Conservation (phyloP, 2,797 vertebrate genomes). For the Sebastes taczanowskii region DNA sequence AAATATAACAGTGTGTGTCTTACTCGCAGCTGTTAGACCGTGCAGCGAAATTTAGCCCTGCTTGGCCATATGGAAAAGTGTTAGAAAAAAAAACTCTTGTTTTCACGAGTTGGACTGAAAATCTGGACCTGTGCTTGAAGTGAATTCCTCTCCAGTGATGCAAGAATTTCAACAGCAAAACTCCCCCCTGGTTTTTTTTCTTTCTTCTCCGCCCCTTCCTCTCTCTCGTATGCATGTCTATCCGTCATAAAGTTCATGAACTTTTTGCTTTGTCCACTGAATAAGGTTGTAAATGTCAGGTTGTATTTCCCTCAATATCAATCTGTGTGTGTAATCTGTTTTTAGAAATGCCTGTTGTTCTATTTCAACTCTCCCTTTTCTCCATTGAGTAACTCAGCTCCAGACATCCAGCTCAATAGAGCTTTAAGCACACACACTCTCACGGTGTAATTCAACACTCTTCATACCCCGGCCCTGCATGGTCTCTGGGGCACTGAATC, state of each 20-base stretch:
- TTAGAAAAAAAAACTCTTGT: constrained; percentile 38
- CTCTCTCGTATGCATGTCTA: constrained; percentile 19
- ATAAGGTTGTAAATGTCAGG: constrained; percentile 18
- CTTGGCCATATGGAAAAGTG: constrained; percentile 51
- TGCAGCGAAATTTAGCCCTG: constrained; percentile 19
- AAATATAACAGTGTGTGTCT: constrained; percentile 67
- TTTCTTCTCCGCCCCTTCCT: constrained; percentile 15
- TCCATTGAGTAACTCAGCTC: constrained; percentile 30
- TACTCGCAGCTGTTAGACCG: constrained; percentile 57
- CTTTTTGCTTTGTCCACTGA: constrained; percentile 16
- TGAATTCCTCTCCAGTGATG: constrained; percentile 78
- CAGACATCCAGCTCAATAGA: constrained; percentile 46
- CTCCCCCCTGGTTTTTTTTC: neutral
- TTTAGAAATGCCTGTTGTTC: neutral
- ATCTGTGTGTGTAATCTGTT: constrained; percentile 7
- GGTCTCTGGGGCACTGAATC: constrained; percentile 65
- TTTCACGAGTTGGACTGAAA: constrained; percentile 49
- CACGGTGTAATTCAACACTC: constrained; percentile 74
- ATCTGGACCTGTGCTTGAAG: constrained; percentile 63
- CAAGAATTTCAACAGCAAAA: constrained; percentile 60
- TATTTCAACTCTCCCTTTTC: constrained; percentile 19
- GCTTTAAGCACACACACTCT: constrained; percentile 45
- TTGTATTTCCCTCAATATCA: neutral
- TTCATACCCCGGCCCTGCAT: constrained; percentile 51
- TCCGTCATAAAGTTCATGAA: constrained; percentile 49